These are phyloP conservation scores for Branchellion lobata DNA, from an alignment of 2,888 invertebrate species.

Conservation along the genomic window DNA sequence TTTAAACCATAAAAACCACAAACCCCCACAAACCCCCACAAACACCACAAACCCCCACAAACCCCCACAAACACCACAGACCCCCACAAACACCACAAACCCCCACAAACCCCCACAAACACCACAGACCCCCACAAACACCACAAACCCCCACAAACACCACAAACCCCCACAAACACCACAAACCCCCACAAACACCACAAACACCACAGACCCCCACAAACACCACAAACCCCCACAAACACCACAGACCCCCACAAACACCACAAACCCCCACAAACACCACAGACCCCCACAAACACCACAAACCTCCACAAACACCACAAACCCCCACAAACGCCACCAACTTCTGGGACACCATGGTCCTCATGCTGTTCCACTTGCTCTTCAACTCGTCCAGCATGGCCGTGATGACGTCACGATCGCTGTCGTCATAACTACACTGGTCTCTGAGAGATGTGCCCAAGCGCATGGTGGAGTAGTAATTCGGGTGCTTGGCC, in stretches of 20 bases:
- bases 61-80: no score
- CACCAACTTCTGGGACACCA: constrained; percentile 53
- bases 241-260: no score
- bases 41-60: no score
- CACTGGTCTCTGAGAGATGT: constrained; percentile 61
- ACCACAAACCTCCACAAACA: background rate
- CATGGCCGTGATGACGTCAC: constrained; percentile 59
- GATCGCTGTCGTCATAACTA: constrained; percentile 59
- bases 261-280: no score
- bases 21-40: no score
- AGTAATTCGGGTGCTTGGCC: constrained; percentile 59
- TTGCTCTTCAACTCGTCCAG: constrained; percentile 61
- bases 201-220: background rate
- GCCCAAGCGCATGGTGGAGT: constrained; percentile 61
- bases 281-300: background rate
- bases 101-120: background rate
- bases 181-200: background rate
- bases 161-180: no score
- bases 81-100: background rate
- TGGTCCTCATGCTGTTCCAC: constrained; percentile 60
- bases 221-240: background rate
- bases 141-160: no score
- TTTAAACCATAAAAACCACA: no score
- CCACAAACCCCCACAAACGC: background rate
- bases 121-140: no score